Evolutionary conservation across 2,888 invertebrate genomes (phyloP), one percentile per base, ranked within the genome.

Genomic region (Uloborus plumipes): DNA sequence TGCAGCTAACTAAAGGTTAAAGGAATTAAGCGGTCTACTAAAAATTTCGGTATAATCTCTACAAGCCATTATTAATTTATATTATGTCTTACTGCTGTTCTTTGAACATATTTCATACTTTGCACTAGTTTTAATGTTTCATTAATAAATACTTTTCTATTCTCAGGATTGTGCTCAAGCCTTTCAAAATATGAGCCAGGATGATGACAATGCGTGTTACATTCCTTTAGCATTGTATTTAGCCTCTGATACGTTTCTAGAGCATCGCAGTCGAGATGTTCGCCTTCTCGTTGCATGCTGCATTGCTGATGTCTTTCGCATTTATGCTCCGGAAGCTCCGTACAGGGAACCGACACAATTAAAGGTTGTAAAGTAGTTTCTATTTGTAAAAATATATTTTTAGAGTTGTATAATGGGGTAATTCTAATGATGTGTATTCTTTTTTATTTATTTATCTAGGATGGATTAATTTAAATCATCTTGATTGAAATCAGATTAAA

Each of bases 281-380:
- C 95, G 97, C 88, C 91, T 99, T 72, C 91, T 98, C 53, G 95
- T 98, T 82, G 98, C 98, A 0, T 99, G 98, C 89, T 98, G 98
- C 89, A 96, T 99, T 88, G 98, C 98, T 6, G 98, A 99, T 89
- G 95, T 99, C 49, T 92, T 99, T 85, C 91, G 98, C 82, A 96
- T 99, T 7, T 99, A 97, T 90, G 98, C 98, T 0, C 98, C 99
- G 0, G 98, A 98, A 88, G 98, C 98, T 53, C 99, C 99, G 0
- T 99, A 97, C 89, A 97, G 96, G 90, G 97, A 98, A 88, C 94
- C 95, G 83, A 95, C 95, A 84, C 96, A 97, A 91, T 94, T 98
- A 80, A 94, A 94, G 89, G 91, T 91, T 26, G 11, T 1, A 59
- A 47, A 53, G 2, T 22, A 62, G 9, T 39, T 39, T 39, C 39